Conservation (phyloP, 2,113 vertebrate genomes). For the Callocephalon fimbriatum region DNA sequence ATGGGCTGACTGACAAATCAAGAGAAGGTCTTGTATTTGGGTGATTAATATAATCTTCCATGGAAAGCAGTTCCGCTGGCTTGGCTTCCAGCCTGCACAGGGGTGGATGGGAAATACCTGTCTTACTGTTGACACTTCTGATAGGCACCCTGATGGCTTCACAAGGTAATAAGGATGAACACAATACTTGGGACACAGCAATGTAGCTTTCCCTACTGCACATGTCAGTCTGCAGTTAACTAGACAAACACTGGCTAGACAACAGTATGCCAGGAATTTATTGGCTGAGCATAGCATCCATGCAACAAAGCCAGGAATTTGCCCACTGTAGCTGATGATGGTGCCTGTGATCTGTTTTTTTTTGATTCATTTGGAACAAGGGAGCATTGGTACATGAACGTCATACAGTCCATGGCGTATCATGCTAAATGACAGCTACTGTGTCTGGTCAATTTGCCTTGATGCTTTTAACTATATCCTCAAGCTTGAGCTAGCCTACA, state of each 20-base stretch:
- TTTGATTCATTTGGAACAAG: background rate
- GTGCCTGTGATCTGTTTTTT: background rate
- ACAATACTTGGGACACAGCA: background rate
- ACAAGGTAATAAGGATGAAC: background rate
- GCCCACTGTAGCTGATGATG: background rate
- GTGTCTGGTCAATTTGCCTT: background rate
- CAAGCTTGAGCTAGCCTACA: background rate
- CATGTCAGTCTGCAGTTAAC: background rate
- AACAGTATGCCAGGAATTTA: background rate
- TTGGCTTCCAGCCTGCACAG: background rate
- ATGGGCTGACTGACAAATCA: background rate
- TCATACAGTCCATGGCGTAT: fast-evolving
- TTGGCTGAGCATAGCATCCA: background rate
- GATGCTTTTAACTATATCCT: background rate
- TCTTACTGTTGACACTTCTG: background rate
- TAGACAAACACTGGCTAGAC: background rate
- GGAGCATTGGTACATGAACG: background rate
- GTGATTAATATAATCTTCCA: background rate
- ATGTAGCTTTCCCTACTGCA: background rate
- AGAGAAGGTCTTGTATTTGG: background rate
- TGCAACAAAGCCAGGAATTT: background rate
- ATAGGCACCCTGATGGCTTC: background rate
- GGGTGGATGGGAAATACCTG: background rate
- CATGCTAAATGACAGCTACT: background rate
- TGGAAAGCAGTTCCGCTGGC: background rate